Percentiles rank a stretch among this genome's conserved stretches.
Conservation (phyloP, 1,140 invertebrate genomes). For the Pseudomyrmex pallidus region DNA sequence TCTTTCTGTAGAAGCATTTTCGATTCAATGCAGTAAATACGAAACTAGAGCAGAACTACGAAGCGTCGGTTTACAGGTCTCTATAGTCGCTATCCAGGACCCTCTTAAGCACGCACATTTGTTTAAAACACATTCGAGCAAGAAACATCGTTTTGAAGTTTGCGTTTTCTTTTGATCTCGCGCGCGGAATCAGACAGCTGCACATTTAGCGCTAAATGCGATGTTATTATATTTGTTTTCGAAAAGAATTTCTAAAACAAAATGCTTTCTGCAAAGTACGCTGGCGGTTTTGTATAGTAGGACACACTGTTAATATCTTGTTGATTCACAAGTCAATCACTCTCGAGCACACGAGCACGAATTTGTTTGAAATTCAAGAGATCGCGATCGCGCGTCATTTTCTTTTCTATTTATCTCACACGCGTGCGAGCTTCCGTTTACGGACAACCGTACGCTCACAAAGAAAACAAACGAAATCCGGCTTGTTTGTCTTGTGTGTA, state of each 20-base stretch:
- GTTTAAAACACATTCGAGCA: no score
- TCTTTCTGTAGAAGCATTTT: no score
- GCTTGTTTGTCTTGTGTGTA: constrained; percentile 81
- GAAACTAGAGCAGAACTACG: no score
- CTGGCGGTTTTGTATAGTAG: not conserved
- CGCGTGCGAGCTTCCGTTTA: constrained; percentile 4
- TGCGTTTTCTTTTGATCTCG: no score
- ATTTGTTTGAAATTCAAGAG: not conserved
- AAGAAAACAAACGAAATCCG: constrained; percentile 10
- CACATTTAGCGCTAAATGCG: not conserved
- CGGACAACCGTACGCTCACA: constrained; percentile 1
- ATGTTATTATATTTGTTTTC: not conserved
- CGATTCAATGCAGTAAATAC: no score
- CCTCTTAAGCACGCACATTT: no score
- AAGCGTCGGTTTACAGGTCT: no score
- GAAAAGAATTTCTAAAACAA: not conserved
- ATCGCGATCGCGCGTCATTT: not conserved
- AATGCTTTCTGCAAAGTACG: constrained; percentile 23
- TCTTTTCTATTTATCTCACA: not conserved
- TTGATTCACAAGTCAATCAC: not conserved
- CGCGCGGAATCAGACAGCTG: no score
- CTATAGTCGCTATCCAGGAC: no score
- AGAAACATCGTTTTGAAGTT: no score
- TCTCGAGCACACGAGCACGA: not conserved
- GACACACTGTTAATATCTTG: not conserved